Conservation (phyloP, 2,888 invertebrate species). For the Xestia rhomboidea region DNA sequence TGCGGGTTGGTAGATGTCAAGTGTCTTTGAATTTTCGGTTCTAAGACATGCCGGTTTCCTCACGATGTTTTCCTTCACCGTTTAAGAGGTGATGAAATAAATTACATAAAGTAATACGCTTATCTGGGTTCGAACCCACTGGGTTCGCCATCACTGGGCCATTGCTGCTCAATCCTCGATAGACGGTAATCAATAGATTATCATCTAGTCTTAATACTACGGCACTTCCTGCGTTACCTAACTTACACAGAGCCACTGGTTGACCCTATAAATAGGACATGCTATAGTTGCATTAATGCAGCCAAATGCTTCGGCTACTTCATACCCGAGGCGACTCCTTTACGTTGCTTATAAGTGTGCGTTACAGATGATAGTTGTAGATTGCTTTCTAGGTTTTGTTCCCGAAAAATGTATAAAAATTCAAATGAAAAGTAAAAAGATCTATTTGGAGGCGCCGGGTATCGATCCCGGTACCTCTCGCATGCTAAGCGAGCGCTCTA, state of each 20-base stretch:
- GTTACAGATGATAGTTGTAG: not conserved
- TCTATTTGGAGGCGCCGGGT: constrained; percentile 75
- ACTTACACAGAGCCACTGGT: not conserved
- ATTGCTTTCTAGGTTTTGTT: not conserved
- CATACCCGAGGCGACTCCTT: too few species aligned
- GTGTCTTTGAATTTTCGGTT: too few species aligned
- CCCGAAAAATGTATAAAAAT: not conserved
- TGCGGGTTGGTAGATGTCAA: too few species aligned
- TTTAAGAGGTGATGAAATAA: too few species aligned
- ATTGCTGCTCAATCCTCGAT: not conserved
- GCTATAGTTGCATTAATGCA: not conserved
- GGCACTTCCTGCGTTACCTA: not conserved
- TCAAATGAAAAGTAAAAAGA: not conserved
- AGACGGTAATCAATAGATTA: not conserved
- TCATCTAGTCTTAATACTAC: not conserved
- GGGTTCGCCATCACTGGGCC: too few species aligned
- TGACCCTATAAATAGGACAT: not conserved
- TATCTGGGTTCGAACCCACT: too few species aligned
- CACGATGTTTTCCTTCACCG: too few species aligned
- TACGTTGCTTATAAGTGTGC: not conserved
- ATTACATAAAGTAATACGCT: too few species aligned
- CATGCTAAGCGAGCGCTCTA: constrained; percentile 91
- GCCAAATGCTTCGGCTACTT: not conserved
- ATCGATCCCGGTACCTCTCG: constrained; percentile 89
- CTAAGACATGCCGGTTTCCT: too few species aligned